These are phyloP conservation scores for Netelia melanura DNA, from an alignment of 2,888 invertebrate species.

Conservation along the genomic window DNA sequence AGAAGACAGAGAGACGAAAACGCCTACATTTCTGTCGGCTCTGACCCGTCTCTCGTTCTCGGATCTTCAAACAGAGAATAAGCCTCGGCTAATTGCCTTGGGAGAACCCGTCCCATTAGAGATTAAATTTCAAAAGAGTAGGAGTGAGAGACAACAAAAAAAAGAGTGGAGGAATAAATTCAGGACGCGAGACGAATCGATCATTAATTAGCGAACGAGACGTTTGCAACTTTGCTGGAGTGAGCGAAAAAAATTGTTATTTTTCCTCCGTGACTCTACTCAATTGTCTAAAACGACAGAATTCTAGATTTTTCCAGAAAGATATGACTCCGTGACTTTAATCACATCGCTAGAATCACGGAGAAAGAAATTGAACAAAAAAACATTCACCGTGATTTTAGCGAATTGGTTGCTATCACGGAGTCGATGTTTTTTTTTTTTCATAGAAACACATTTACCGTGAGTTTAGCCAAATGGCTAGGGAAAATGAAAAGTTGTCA, in stretches of 20 bases:
- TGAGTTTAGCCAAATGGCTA: no score
- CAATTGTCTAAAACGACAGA: no score
- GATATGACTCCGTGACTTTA: no score
- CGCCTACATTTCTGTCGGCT: conserved; percentile 7
- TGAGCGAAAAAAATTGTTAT: no score
- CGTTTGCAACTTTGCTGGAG: conserved; percentile 19
- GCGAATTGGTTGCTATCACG: no score
- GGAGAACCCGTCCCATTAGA: conserved; percentile 78
- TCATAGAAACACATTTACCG: no score
- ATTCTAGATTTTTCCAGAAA: no score
- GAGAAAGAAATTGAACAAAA: no score
- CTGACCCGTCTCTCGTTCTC: conserved; percentile 39
- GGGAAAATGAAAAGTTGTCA: no score
- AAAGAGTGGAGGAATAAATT: conserved; percentile 40
- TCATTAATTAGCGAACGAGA: conserved; percentile 75
- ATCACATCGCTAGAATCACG: no score
- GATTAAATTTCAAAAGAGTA: conserved; percentile 81
- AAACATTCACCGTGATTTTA: no score
- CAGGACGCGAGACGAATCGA: conserved; percentile 40
- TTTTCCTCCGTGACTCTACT: neutral
- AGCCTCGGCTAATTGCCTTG: conserved; percentile 80
- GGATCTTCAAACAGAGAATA: conserved; percentile 74
- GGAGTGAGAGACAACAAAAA: conserved; percentile 13
- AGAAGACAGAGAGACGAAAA: conserved; percentile 7
- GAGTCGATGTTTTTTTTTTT: no score